A percentile compares a stretch with the other conserved stretches of the same genome.
phyloP scores from a whole-genome alignment of 2,888 invertebrate genomes.

The Tachina fera region DNA sequence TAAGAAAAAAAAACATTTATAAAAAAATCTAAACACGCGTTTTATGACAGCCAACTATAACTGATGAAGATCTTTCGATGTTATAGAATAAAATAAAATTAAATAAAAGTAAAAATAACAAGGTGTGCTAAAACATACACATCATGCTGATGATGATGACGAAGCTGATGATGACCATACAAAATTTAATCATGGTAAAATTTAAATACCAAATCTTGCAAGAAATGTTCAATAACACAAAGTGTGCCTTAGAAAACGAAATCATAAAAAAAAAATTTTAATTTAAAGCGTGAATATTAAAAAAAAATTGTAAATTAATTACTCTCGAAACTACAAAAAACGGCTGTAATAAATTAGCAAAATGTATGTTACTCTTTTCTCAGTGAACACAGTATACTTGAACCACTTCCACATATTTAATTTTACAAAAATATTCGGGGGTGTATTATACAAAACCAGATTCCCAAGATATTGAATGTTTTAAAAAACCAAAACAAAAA shows the following conservation, averaged over 20 bases:
- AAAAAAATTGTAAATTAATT: background rate
- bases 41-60: constrained; percentile 70
- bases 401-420: background rate
- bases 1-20: constrained; percentile 1
- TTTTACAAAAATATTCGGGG: background rate
- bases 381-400: background rate
- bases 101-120: constrained; percentile 29
- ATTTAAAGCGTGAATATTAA: background rate
- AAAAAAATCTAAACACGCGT: constrained; percentile 47
- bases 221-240: constrained; percentile 17
- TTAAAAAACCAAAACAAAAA: background rate
- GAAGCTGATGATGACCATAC: constrained; percentile 57
- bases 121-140: constrained; percentile 67
- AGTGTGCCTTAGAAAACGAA: constrained; percentile 25
- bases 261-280: background rate
- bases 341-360: background rate
- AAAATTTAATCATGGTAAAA: constrained; percentile 55
- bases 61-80: constrained; percentile 65
- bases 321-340: background rate
- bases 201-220: constrained; percentile 31
- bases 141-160: constrained; percentile 60
- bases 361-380: background rate
- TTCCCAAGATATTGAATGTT: background rate
- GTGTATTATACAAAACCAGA: background rate
- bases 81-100: constrained; percentile 14